Conservation (phyloP, 2,113 vertebrate genomes). For the Aythya baeri region DNA sequence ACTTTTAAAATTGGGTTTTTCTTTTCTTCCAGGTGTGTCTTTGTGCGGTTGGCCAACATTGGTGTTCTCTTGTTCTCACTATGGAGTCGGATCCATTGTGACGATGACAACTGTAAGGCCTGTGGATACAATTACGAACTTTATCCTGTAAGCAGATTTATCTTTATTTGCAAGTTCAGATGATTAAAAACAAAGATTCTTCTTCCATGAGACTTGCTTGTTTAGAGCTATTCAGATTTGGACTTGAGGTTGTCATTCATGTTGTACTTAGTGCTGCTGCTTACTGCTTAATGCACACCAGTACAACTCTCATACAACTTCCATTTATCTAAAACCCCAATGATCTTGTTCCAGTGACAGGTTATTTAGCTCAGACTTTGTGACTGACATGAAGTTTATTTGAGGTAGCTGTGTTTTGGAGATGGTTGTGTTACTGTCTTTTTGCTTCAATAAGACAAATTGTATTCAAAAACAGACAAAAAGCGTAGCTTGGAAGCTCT, state of each 20-base stretch:
- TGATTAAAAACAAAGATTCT: neutral
- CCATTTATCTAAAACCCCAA: neutral
- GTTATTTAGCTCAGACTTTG: neutral
- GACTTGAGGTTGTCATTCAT: neutral
- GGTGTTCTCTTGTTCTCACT: slow-evolving; percentile 90
- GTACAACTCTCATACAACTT: neutral
- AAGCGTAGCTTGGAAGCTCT: neutral
- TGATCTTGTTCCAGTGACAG: neutral
- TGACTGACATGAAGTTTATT: neutral
- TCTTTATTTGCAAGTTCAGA: neutral
- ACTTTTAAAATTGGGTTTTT: neutral
- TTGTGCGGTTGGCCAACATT: slow-evolving; percentile 92
- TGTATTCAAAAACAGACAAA: neutral
- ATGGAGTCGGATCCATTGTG: slow-evolving; percentile 88
- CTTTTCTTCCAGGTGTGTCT: slow-evolving; percentile 85
- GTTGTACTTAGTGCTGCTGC: neutral
- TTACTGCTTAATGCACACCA: neutral
- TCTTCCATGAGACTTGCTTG: neutral
- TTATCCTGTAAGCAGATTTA: slow-evolving; percentile 86
- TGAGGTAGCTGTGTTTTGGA: neutral
- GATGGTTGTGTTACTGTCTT: neutral
- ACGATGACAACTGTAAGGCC: slow-evolving; percentile 57
- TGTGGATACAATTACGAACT: slow-evolving; percentile 91
- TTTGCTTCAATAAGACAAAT: neutral
- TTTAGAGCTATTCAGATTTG: neutral